Base-by-base conservation (phyloP, 2,888 invertebrate species). In the Biston betularia region DNA sequence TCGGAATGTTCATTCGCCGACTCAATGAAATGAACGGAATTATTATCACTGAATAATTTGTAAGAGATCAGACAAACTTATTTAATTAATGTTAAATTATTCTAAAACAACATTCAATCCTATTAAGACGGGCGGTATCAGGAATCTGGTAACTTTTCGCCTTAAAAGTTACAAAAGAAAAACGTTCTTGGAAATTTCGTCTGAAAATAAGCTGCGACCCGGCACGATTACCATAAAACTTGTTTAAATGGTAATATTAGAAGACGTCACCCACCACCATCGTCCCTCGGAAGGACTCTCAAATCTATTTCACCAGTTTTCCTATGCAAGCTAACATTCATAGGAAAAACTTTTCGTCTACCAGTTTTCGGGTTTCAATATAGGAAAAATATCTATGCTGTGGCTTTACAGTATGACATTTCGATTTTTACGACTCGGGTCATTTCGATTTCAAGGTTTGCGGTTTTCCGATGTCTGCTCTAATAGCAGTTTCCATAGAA, bases 181-280 rank as follows among this genome's bases (percentile, higher is more conserved):
- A 90, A 89, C 82, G 84, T 79, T 86, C 82, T 80, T 83, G 84
- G 84, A 89, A 91, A 90, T 89, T 90, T 86, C 79, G 79, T 79
- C 82, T 83, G 85, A 89, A 90, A 89, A 91, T 92, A 90, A 90
- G 88, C 87, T 90, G 83, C 82, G 84, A 82, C 86, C 81, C 86
- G 77, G 66, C 73, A 79, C 83, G 89, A 93, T 93, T 93, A 92
- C 92, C 93, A 93, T 93, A 93, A 93, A 93, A 93, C 92, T 92
- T 93, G 93, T 93, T 92, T 93, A 93, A 93, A 93, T 93, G 93
- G 91, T 93, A 93, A 93, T 93, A 93, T 93, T 93, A 91, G 90
- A 85, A 88, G 89, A 90, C 87, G 90, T 92, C 92, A 90, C 88
- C 88, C 82, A 84, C 86, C 87, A 80, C 87, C 85, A 83, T 85